These are phyloP conservation scores for Galbula dea DNA, from an alignment of 2,113 vertebrate genomes.

Conservation along the genomic window DNA sequence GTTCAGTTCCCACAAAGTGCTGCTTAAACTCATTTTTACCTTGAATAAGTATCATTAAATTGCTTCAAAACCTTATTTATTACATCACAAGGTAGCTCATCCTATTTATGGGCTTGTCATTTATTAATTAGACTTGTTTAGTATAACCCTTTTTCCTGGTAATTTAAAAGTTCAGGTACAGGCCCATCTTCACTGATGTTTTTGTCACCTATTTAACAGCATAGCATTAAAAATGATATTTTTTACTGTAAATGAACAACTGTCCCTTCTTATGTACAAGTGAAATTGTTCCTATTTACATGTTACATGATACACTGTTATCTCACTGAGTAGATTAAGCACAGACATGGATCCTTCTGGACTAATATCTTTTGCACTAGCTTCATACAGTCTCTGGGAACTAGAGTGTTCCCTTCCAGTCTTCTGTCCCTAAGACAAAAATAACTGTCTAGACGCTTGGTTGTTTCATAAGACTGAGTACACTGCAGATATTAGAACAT, in stretches of 20 bases:
- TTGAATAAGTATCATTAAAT: neutral
- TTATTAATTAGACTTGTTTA: neutral
- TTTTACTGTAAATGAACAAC: neutral
- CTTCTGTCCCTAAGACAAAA: neutral
- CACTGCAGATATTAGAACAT: neutral
- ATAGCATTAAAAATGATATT: neutral
- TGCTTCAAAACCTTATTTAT: neutral
- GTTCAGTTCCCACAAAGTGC: neutral
- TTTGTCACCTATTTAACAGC: neutral
- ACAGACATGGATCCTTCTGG: neutral
- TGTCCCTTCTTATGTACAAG: neutral
- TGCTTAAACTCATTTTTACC: neutral
- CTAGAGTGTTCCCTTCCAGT: neutral
- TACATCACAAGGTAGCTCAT: neutral
- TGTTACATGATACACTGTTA: neutral
- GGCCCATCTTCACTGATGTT: neutral
- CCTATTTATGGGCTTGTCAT: neutral
- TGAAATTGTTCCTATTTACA: too few relatives aligned
- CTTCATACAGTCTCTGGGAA: neutral
- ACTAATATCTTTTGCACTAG: neutral
- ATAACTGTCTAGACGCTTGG: neutral
- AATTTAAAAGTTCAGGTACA: constrained; percentile 5
- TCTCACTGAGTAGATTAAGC: neutral
- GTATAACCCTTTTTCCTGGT: neutral
- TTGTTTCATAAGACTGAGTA: neutral